Evolutionary conservation across 2,888 invertebrate genomes (phyloP).

Genomic region (Entomobrya multifasciata): DNA sequence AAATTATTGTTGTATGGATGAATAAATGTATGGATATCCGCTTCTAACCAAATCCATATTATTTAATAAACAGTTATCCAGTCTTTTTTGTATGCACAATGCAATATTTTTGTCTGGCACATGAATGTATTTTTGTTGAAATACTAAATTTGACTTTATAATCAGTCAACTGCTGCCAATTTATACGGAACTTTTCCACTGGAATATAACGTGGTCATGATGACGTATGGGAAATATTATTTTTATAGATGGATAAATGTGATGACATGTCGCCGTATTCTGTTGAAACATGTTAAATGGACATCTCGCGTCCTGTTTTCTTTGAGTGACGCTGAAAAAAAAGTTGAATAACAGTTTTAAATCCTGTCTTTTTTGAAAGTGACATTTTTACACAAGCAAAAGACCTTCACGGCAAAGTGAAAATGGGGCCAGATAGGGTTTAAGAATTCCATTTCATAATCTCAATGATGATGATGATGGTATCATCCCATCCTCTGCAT

Average conservation of each 20-base stretch:
- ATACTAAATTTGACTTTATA: constrained; percentile 30
- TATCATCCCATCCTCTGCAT: not conserved
- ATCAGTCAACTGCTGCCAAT: not conserved
- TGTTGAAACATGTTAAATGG: not conserved
- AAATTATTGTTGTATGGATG: too few relatives aligned
- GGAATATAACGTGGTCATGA: not conserved
- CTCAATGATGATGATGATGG: not conserved
- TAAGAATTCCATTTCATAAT: not conserved
- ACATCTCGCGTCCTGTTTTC: not conserved
- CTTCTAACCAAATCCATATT: too few relatives aligned
- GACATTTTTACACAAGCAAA: not conserved
- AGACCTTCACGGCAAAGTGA: constrained; percentile 18
- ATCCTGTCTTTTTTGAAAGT: constrained; percentile 33
- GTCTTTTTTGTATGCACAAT: not conserved
- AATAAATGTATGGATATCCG: too few relatives aligned
- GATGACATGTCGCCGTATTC: not conserved
- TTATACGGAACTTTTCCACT: constrained; percentile 31
- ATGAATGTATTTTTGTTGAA: not conserved
- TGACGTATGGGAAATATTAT: constrained; percentile 23
- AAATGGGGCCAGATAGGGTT: constrained; percentile 23
- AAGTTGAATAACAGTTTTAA: constrained; percentile 21
- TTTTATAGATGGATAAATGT: not conserved
- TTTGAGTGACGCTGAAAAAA: not conserved
- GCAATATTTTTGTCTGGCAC: not conserved
- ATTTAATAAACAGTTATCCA: constrained; percentile 48